phyloP scores from a whole-genome alignment of 1,140 invertebrate genomes.

The Aphelenchoides besseyi region DNA sequence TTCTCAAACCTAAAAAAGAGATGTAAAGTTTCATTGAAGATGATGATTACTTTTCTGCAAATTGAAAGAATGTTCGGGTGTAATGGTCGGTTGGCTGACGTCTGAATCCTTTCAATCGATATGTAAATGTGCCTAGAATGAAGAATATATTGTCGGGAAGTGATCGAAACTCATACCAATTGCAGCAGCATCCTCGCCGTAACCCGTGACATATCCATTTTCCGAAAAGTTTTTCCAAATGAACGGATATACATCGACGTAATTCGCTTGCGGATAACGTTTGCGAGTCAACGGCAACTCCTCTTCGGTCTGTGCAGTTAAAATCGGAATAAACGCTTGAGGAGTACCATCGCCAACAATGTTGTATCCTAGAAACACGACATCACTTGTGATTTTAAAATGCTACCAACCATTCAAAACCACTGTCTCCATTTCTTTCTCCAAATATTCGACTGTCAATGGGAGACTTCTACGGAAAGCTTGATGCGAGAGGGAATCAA shows the following conservation, averaged over 20 bases:
- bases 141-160: no score
- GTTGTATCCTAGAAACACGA: conserved; percentile 63
- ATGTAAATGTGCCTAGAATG: conserved; percentile 73
- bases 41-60: conserved; percentile 67
- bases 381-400: background rate
- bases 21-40: no score
- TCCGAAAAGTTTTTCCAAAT: conserved; percentile 65
- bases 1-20: conserved; percentile 51
- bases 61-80: conserved; percentile 76
- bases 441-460: conserved; percentile 75
- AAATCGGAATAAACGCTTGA: conserved; percentile 82
- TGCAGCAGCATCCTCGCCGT: conserved; percentile 78
- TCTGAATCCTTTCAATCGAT: conserved; percentile 81
- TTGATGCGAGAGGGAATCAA: conserved; percentile 83
- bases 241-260: conserved; percentile 74
- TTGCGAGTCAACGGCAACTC: conserved; percentile 74
- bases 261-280: conserved; percentile 70
- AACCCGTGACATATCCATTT: conserved; percentile 73
- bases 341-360: conserved; percentile 86
- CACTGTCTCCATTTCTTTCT: conserved; percentile 74
- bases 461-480: conserved; percentile 81
- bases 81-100: conserved; percentile 83
- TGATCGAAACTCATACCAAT: conserved; percentile 67
- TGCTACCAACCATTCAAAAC: conserved; percentile 50
- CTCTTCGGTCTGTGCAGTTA: conserved; percentile 79